phyloP scores from a whole-genome alignment of 1,140 invertebrate species.

The Heliconius hewitsoni region DNA sequence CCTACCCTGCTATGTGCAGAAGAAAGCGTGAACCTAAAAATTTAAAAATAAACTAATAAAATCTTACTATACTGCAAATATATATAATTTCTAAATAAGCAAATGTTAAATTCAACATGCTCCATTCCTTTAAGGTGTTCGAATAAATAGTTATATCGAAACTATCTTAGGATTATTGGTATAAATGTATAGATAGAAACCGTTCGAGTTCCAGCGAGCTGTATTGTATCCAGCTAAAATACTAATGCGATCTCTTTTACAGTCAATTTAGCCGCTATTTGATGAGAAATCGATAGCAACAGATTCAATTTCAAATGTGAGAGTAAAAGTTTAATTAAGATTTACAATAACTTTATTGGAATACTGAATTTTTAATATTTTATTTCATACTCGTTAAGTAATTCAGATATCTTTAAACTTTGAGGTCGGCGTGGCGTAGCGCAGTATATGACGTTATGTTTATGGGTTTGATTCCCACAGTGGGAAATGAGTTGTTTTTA shows the following conservation, averaged over 20 bases:
- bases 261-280: slow-evolving; percentile 25
- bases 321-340: not conserved
- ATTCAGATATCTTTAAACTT: not conserved
- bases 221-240: slow-evolving; percentile 12
- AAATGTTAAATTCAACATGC: not conserved
- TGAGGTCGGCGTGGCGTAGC: no score
- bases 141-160: not conserved
- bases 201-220: not conserved
- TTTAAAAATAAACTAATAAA: no score
- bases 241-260: slow-evolving; percentile 27
- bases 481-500: no score
- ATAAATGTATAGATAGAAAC: slow-evolving; percentile 5
- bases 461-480: no score
- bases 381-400: not conserved
- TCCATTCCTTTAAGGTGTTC: not conserved
- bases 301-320: not conserved
- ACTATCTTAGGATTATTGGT: slow-evolving; percentile 7
- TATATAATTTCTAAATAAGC: no score
- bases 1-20: no score
- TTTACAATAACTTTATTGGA: not conserved
- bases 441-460: no score
- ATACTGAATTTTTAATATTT: not conserved
- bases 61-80: no score
- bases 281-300: slow-evolving; percentile 24
- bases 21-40: no score